These are phyloP conservation scores for Odontomachus brunneus DNA, from an alignment of 1,140 invertebrate genomes.

Conservation along the genomic window DNA sequence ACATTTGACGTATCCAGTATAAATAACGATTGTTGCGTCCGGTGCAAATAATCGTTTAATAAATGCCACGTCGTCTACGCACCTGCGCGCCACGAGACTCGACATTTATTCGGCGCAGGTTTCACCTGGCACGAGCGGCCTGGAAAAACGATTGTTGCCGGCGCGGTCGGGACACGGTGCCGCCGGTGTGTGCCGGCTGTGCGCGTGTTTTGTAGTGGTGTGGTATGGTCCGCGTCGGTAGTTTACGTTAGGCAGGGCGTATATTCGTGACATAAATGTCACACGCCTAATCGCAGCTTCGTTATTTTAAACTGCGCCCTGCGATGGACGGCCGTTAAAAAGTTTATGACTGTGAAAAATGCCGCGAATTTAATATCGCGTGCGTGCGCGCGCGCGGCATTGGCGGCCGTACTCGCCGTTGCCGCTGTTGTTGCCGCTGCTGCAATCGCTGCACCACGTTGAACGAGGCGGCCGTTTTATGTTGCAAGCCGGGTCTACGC, in stretches of 20 bases:
- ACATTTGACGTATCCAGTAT: slow-evolving; percentile 68
- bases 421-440: background rate
- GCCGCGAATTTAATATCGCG: slow-evolving; percentile 12
- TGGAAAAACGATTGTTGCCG: slow-evolving; percentile 33
- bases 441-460: slow-evolving; percentile 15
- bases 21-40: slow-evolving; percentile 63
- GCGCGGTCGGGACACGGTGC: background rate
- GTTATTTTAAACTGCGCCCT: background rate
- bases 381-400: background rate
- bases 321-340: background rate
- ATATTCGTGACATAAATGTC: slow-evolving; percentile 52
- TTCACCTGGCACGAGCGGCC: slow-evolving; percentile 23
- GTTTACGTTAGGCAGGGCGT: background rate
- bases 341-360: slow-evolving; percentile 33
- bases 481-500: background rate
- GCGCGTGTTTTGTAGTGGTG: background rate
- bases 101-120: slow-evolving; percentile 57
- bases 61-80: slow-evolving; percentile 65
- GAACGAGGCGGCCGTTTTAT: slow-evolving; percentile 7
- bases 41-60: slow-evolving; percentile 68
- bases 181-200: too few species aligned
- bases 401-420: background rate
- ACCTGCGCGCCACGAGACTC: slow-evolving; percentile 44
- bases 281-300: slow-evolving; percentile 49
- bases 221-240: background rate